Percentiles rank a stretch among this genome's conserved stretches.
Evolutionary conservation across 2,113 vertebrate genomes (phyloP).

Genomic region (Xenopus borealis): DNA sequence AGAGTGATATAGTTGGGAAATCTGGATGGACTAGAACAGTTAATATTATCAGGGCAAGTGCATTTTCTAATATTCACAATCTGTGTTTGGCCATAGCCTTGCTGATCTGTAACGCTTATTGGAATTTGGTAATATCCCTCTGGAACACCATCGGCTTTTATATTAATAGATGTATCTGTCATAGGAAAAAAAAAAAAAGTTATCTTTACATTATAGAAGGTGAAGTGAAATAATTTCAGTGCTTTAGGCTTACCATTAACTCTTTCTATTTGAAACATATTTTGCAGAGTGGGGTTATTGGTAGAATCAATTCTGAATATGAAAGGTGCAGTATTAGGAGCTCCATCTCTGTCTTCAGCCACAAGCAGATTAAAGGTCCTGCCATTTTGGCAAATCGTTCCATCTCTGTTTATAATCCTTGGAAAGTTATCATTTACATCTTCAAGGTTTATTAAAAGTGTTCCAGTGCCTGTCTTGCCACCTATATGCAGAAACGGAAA

Average conservation of each 20-base stretch:
- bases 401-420: constrained; percentile 17
- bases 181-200: neutral
- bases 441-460: constrained; percentile 68
- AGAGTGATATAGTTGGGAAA: constrained; percentile 54
- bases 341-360: constrained; percentile 66
- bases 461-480: constrained; percentile 78
- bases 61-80: constrained; percentile 60
- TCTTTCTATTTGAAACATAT: constrained; percentile 62
- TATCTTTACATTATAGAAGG: too few species aligned
- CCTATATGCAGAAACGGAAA: constrained; percentile 51
- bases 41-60: constrained; percentile 53
- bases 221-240: neutral
- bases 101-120: constrained; percentile 70
- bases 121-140: constrained; percentile 62
- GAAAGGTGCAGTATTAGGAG: constrained; percentile 69
- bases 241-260: constrained; percentile 64
- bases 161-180: constrained; percentile 63
- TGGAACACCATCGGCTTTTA: constrained; percentile 57
- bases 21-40: constrained; percentile 41
- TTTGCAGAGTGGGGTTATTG: constrained; percentile 45
- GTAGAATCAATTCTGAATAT: constrained; percentile 56
- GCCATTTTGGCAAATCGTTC: constrained; percentile 66
- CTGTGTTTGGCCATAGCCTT: constrained; percentile 57
- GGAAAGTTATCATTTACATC: constrained; percentile 78
- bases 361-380: constrained; percentile 50